phyloP scores from a whole-genome alignment of 2,797 vertebrate species.

The Rhinichthys osculus region DNA sequence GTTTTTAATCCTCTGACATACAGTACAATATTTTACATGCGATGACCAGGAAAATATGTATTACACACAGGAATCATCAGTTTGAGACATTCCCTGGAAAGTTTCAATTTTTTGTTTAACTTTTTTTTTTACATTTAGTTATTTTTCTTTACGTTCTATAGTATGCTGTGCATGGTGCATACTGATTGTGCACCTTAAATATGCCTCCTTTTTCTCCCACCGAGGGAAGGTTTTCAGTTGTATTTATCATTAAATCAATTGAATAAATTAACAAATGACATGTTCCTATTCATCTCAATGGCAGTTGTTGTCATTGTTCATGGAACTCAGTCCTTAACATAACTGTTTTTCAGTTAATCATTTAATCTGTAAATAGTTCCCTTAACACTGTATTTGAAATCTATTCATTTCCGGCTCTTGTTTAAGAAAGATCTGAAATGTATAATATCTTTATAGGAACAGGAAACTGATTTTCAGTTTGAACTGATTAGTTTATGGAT shows the following conservation, averaged over 20 bases:
- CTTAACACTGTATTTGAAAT: neutral
- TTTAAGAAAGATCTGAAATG: neutral
- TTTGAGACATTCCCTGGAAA: too few relatives aligned
- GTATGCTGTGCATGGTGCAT: neutral
- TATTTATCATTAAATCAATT: neutral
- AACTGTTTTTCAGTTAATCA: neutral
- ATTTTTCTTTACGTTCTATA: neutral
- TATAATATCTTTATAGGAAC: neutral
- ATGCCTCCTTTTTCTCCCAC: neutral
- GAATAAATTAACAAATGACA: neutral
- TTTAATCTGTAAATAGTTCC: neutral
- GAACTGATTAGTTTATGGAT: neutral
- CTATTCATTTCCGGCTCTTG: neutral
- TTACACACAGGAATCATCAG: too few relatives aligned
- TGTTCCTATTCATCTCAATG: slow-evolving; percentile 8
- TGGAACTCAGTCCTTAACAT: neutral
- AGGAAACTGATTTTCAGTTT: neutral
- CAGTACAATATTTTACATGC: too few relatives aligned
- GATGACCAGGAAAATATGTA: too few relatives aligned
- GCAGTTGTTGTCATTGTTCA: neutral
- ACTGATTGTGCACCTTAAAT: neutral
- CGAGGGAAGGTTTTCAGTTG: neutral
- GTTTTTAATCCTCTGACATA: too few relatives aligned
- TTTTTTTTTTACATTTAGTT: neutral
- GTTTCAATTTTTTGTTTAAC: too few relatives aligned